Percentiles rank a stretch among this genome's conserved stretches.
phyloP scores from a whole-genome alignment of 2,797 vertebrate genomes.

The Acestrorhynchus altus region DNA sequence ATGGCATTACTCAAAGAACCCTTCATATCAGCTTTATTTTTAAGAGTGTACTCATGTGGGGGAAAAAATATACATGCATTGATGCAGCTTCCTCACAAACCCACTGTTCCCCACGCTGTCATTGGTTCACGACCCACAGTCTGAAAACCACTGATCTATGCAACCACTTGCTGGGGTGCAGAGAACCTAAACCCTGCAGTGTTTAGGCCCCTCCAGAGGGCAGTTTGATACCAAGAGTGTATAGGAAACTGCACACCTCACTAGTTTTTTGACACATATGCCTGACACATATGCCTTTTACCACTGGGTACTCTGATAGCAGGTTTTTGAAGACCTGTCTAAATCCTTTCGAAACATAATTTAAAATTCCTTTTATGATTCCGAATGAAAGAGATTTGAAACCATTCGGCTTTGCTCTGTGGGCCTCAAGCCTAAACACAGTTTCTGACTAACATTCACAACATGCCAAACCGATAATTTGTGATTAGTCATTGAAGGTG shows the following conservation, averaged over 20 bases:
- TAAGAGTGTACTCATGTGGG: too few species aligned
- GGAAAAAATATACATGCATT: too few species aligned
- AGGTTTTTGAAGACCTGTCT: slow-evolving; percentile 1
- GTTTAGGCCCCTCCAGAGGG: not conserved
- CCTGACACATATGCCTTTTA: slow-evolving; percentile 14
- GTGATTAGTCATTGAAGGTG: not conserved
- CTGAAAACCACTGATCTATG: not conserved
- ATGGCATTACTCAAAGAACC: too few species aligned
- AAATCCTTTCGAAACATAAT: not conserved
- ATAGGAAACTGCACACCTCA: not conserved
- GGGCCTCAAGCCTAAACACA: not conserved
- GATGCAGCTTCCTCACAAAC: too few species aligned
- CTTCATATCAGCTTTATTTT: too few species aligned
- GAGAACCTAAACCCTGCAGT: not conserved
- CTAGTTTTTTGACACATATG: slow-evolving; percentile 3
- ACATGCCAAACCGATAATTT: not conserved
- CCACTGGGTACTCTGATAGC: not conserved
- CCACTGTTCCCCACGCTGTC: too few species aligned
- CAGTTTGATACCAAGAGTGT: not conserved
- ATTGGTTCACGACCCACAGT: too few species aligned
- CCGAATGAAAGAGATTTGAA: not conserved
- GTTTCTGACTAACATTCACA: not conserved
- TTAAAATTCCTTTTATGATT: slow-evolving; percentile 17
- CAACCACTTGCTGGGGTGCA: not conserved
- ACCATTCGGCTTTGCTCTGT: not conserved